These are phyloP conservation scores for Drosophila sp. DNA, from an alignment of 1,140 invertebrate genomes.

Conservation along the genomic window DNA sequence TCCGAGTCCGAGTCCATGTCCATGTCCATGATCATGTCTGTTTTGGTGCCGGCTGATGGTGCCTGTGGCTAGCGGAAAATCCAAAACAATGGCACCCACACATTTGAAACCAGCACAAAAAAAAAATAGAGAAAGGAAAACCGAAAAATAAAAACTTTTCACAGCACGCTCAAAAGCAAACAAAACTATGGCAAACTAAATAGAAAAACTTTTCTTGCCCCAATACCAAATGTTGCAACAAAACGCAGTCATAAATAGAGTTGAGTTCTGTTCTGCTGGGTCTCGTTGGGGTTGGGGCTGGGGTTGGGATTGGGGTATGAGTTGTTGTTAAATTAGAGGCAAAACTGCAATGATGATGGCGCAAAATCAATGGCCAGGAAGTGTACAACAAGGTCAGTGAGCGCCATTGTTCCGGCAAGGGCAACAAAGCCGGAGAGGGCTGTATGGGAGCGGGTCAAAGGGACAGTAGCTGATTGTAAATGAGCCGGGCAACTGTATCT, in stretches of 20 bases:
- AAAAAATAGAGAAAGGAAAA: not conserved
- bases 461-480: conserved; percentile 44
- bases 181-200: conserved; percentile 56
- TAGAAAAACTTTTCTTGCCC: conserved; percentile 52
- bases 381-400: conserved; percentile 54
- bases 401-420: conserved; percentile 38
- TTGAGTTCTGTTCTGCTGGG: not conserved
- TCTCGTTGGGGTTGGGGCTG: not conserved
- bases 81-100: conserved; percentile 41
- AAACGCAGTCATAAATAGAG: conserved; percentile 15
- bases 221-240: conserved; percentile 36
- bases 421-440: conserved; percentile 25
- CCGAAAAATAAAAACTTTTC: conserved; percentile 35
- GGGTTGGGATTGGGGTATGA: conserved; percentile 47
- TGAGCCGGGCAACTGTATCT: conserved; percentile 43
- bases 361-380: conserved; percentile 70
- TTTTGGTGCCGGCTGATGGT: conserved; percentile 8
- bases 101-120: conserved; percentile 25
- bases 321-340: conserved; percentile 50
- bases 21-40: conserved; percentile 13
- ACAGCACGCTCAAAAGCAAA: conserved; percentile 29
- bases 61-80: conserved; percentile 29
- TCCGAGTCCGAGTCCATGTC: not conserved
- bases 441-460: conserved; percentile 14
- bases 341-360: conserved; percentile 22